These are phyloP conservation scores for Stegophylla sp. DNA, from an alignment of 2,888 invertebrate genomes.

Conservation along the genomic window DNA sequence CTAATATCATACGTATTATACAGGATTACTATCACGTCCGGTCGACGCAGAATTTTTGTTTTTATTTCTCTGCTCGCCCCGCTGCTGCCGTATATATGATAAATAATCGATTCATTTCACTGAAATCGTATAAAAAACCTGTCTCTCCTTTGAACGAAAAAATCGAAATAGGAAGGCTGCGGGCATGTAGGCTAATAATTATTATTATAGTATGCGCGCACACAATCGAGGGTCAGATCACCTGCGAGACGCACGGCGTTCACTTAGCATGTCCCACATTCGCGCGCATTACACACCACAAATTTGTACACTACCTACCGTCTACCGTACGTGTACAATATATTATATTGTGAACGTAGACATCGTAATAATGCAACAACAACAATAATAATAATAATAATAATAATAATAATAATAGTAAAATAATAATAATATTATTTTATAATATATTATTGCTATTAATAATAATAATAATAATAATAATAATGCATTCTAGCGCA, in stretches of 20 bases:
- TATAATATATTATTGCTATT: no score
- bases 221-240: slow-evolving; percentile 22
- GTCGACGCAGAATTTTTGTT: not conserved
- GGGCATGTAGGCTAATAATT: slow-evolving; percentile 37
- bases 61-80: not conserved
- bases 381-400: no score
- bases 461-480: no score
- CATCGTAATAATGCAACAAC: no score
- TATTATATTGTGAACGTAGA: no score
- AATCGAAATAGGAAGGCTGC: slow-evolving; percentile 50
- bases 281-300: not conserved
- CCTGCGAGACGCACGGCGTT: not conserved
- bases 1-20: no score
- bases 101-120: not conserved
- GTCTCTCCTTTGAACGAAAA: slow-evolving; percentile 41
- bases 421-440: no score
- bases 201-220: no score
- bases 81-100: no score
- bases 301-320: not conserved
- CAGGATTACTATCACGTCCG: not conserved
- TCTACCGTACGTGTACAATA: no score
- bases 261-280: slow-evolving; percentile 45
- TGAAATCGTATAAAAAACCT: slow-evolving; percentile 14
- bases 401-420: no score
- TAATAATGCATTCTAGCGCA: no score